Percentiles rank a stretch among this genome's conserved stretches.
Conservation (phyloP, 1,140 invertebrate genomes). For the Centruroides sculpturatus region DNA sequence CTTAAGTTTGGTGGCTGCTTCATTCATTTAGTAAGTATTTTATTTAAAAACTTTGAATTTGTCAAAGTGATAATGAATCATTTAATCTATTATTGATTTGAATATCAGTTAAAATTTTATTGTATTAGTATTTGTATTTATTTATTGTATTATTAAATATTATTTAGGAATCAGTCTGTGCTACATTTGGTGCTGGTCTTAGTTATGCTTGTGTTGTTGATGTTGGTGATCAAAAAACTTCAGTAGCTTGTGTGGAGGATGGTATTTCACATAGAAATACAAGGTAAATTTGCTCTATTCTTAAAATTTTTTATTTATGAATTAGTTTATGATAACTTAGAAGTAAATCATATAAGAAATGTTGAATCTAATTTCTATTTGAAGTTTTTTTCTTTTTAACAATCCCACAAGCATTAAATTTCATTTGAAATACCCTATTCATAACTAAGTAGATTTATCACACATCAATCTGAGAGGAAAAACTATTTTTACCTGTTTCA, state of each 20-base stretch:
- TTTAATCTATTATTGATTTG: no score
- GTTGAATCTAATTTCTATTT: no score
- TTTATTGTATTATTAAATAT: not conserved
- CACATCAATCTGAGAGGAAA: no score
- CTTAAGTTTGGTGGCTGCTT: slow-evolving; percentile 85
- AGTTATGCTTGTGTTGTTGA: slow-evolving; percentile 88
- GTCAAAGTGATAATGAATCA: no score
- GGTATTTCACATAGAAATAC: slow-evolving; percentile 81
- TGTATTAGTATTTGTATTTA: no score
- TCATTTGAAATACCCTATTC: no score
- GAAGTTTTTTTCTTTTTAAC: no score
- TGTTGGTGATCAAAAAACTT: slow-evolving; percentile 88
- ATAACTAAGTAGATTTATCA: no score
- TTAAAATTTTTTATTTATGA: not conserved
- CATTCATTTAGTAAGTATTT: slow-evolving; percentile 53
- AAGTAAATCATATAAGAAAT: no score
- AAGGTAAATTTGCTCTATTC: slow-evolving; percentile 28
- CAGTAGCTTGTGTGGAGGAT: slow-evolving; percentile 90
- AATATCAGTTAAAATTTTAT: no score
- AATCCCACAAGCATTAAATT: no score
- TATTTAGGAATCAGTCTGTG: slow-evolving; percentile 37
- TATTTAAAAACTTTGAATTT: not conserved
- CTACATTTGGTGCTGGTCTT: slow-evolving; percentile 83
- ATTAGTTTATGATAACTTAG: not conserved
- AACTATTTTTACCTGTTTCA: no score